A percentile compares a stretch with the other conserved stretches of the same genome.
Conservation (phyloP, 1,140 invertebrate species). For the Phymastichus coffea region DNA sequence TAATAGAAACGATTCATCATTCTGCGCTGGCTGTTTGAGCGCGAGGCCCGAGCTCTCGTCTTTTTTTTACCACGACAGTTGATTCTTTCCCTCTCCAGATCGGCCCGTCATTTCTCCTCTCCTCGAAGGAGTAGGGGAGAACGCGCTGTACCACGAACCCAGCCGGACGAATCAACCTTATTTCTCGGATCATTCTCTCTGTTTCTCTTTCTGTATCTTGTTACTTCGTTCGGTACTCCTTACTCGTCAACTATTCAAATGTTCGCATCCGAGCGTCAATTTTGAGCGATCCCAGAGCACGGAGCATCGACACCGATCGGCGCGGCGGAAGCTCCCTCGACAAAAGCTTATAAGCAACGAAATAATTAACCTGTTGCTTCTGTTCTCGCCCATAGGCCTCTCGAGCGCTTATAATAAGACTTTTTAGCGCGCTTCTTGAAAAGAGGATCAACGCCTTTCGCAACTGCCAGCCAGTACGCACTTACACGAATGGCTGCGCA, state of each 20-base stretch:
- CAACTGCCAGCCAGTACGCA: background rate
- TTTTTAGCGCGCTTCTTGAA: constrained; percentile 48
- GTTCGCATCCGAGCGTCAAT: no score
- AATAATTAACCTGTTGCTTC: no score
- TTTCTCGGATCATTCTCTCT: constrained; percentile 16
- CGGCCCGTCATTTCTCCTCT: background rate
- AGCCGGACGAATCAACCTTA: constrained; percentile 16
- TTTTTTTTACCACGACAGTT: background rate
- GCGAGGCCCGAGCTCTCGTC: constrained; percentile 15
- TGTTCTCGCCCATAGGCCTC: no score
- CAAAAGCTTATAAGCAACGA: no score
- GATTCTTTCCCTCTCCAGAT: background rate
- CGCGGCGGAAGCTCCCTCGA: no score
- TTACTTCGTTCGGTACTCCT: constrained; percentile 9
- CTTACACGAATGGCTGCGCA: background rate
- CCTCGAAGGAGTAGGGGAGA: no score
- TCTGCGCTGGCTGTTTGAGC: no score
- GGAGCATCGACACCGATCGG: no score
- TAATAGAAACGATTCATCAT: constrained; percentile 60
- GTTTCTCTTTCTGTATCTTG: constrained; percentile 7
- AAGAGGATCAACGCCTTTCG: background rate
- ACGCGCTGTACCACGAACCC: constrained; percentile 25
- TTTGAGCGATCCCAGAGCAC: no score
- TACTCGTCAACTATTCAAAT: no score
- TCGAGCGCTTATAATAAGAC: no score